Percentiles rank a stretch among this genome's conserved stretches.
Evolutionary conservation across 2,888 invertebrate species (phyloP).

Genomic region (Oscheius sp.): DNA sequence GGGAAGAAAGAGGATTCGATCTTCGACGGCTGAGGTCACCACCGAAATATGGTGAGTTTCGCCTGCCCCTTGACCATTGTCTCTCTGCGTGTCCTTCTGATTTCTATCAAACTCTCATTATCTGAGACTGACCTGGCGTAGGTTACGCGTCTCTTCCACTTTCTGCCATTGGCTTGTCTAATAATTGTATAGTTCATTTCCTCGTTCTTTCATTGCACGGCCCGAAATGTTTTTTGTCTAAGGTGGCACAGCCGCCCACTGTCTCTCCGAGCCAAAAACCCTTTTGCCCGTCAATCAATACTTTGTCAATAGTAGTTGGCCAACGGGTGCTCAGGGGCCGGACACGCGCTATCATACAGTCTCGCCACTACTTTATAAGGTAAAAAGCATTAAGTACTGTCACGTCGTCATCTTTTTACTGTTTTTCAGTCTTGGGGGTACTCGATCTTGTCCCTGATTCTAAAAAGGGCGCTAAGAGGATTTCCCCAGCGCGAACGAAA

Average conservation of each 20-base stretch:
- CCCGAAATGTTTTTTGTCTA: slow-evolving; percentile 7
- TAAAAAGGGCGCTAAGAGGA: slow-evolving; percentile 1
- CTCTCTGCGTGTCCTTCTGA: neutral
- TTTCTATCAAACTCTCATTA: slow-evolving; percentile 17
- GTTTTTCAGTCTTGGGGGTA: neutral
- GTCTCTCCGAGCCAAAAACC: slow-evolving; percentile 6
- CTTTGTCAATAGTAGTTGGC: slow-evolving; percentile 27
- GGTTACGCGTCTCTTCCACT: neutral
- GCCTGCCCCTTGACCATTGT: neutral
- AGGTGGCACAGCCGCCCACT: slow-evolving; percentile 6
- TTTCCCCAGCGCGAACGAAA: neutral
- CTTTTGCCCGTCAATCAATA: slow-evolving; percentile 20
- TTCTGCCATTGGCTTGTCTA: neutral
- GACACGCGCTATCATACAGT: slow-evolving; percentile 23
- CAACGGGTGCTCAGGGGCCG: slow-evolving; percentile 11
- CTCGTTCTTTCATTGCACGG: neutral
- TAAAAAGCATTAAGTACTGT: neutral
- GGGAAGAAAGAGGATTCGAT: slow-evolving; percentile 22
- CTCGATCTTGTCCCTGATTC: too few species aligned
- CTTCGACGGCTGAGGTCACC: slow-evolving; percentile 25
- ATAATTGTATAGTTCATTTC: neutral
- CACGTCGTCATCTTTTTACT: neutral
- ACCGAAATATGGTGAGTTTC: slow-evolving; percentile 33
- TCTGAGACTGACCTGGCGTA: neutral
- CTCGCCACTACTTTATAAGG: slow-evolving; percentile 7